Evolutionary conservation across 1,140 invertebrate genomes (phyloP), one percentile per base, ranked within the genome.

Genomic region (Eufriesea mexicana): DNA sequence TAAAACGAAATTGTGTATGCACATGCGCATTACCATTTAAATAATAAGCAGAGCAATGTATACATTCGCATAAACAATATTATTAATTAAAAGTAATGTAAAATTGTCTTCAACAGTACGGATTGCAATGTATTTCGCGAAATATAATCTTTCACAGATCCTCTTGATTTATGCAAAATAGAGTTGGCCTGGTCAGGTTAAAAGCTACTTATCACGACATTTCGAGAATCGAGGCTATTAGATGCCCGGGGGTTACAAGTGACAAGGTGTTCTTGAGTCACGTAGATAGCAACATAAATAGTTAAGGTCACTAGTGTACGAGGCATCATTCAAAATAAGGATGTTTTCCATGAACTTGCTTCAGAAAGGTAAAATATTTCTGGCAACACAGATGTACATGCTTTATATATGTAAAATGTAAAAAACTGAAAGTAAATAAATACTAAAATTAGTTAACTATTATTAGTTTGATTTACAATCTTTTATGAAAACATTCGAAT

Each of bases 211-310:
- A 71, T 54, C 25, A 28, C 49, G 51, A 55, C 28, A 72, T 72
- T 72, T 42, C 70, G 28, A 72, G 70, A 72, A 72, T 55, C 14
- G 70, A 72, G 70, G 70, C 70, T 72, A 55, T 55, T 72, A 72
- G 51, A 42, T 55, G 70, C 70, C 70, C 51, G 51, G 35, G 20
- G 70, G 70, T 42, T 57, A 72, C 55, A 72, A 23, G 49, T 72
- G 51, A 72, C 28, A 72, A 72, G 70, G 49, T 55, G 28, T 55
- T 72, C 70, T 72, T 42, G 51, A 72, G 70, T 72, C 70, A 72
- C 70, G 70, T 72, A 72, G 51, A 55, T 55, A 49, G 51, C 23
- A 55, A 42, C 70, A 72, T 54, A 55, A 72, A 35, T 71, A 54
- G 51, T 55, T 42, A 42, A 35, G 51, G 28, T 55, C 18, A 55